phyloP scores from a whole-genome alignment of 1,140 invertebrate species.

The Macrostomum lignano region DNA sequence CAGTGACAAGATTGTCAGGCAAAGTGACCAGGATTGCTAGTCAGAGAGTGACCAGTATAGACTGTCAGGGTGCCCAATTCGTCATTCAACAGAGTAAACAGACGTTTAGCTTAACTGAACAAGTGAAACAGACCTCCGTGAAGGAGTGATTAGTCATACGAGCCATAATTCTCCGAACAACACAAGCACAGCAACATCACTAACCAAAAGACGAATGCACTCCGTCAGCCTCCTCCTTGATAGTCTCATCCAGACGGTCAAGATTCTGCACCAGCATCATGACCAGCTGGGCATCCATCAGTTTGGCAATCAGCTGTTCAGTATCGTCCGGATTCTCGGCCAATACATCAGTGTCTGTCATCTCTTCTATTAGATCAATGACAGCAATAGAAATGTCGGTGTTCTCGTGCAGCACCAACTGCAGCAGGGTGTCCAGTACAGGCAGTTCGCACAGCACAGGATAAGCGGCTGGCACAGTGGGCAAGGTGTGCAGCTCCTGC shows the following conservation, averaged over 20 bases:
- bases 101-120: no score
- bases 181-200: neutral
- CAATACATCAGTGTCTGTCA: conserved; percentile 73
- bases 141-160: no score
- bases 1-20: no score
- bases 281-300: conserved; percentile 60
- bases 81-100: no score
- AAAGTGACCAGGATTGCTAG: no score
- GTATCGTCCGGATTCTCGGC: conserved; percentile 31
- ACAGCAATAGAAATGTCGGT: conserved; percentile 34
- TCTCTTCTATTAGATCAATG: conserved; percentile 41
- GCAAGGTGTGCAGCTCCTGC: conserved; percentile 63
- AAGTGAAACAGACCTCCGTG: no score
- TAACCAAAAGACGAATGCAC: conserved; percentile 77
- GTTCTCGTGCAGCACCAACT: conserved; percentile 79
- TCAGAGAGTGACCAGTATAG: no score
- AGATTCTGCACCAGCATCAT: conserved; percentile 70
- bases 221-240: conserved; percentile 77
- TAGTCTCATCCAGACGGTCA: conserved; percentile 60
- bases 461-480: conserved; percentile 79
- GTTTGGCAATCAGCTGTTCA: conserved; percentile 33
- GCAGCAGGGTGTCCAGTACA: conserved; percentile 49
- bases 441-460: conserved; percentile 52
- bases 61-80: no score
- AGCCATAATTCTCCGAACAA: no score